A percentile compares a stretch with the other conserved stretches of the same genome.
Evolutionary conservation across 2,113 vertebrate genomes (phyloP).

Genomic region (Propithecus coquereli): DNA sequence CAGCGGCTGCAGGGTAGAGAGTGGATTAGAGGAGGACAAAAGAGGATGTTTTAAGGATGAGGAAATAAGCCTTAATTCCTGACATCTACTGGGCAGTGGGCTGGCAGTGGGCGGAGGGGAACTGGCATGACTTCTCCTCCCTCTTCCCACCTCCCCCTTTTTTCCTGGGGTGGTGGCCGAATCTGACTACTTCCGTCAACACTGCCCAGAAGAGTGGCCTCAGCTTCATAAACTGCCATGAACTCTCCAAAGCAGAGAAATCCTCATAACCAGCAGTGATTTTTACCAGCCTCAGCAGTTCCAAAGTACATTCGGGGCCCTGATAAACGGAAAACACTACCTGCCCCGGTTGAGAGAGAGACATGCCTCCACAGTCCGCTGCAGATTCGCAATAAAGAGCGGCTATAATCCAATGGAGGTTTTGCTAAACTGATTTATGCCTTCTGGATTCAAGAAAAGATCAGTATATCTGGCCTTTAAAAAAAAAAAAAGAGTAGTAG

Average conservation of each 20-base stretch:
- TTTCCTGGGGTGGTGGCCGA: background rate
- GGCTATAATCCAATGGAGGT: background rate
- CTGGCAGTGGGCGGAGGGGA: background rate
- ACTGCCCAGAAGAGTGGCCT: background rate
- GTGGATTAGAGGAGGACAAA: background rate
- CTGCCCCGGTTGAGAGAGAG: background rate
- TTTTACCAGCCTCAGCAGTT: background rate
- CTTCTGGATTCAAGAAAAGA: constrained; percentile 16
- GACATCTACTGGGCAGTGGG: background rate
- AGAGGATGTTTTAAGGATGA: background rate
- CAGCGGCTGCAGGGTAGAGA: background rate
- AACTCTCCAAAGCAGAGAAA: background rate
- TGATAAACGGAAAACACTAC: background rate
- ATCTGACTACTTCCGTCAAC: background rate
- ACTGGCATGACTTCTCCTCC: fast-evolving
- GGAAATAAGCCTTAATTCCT: background rate
- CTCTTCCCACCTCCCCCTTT: background rate
- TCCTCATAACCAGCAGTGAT: background rate
- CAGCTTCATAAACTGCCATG: background rate
- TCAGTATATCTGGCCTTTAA: background rate
- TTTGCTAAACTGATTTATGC: background rate
- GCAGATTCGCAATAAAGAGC: background rate
- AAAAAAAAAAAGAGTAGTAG: background rate
- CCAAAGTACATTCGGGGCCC: background rate
- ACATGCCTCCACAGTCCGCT: background rate